These are phyloP conservation scores for Drosophila lacicola DNA, from an alignment of 2,888 invertebrate species.

Conservation along the genomic window DNA sequence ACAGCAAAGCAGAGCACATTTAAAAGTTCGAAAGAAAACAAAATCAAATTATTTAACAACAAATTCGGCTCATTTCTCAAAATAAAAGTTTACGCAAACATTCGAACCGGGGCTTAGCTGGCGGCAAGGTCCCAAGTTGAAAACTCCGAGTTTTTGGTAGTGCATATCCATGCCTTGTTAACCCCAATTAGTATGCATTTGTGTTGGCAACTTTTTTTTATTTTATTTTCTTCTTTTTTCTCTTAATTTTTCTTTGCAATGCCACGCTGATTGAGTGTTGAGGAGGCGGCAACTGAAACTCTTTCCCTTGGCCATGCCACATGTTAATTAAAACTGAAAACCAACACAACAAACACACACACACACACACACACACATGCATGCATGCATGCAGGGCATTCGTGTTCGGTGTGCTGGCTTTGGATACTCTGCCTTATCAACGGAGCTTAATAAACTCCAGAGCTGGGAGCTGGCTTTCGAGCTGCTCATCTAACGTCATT, in stretches of 20 bases:
- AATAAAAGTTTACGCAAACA: background rate
- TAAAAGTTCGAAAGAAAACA: no score
- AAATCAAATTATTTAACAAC: background rate
- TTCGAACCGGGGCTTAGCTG: constrained; percentile 7
- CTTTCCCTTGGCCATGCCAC: constrained; percentile 52
- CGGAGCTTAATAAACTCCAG: constrained; percentile 27
- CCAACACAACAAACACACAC: constrained; percentile 26
- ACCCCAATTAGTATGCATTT: constrained; percentile 72
- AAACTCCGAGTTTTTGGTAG: constrained; percentile 4
- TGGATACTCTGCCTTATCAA: constrained; percentile 15
- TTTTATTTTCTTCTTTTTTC: background rate
- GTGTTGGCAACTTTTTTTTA: constrained; percentile 42
- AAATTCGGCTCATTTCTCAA: background rate
- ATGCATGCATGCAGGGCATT: constrained; percentile 25
- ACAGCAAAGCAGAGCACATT: background rate
- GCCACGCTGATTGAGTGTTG: constrained; percentile 54
- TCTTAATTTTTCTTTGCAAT: constrained; percentile 8
- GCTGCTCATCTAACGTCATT: constrained; percentile 46
- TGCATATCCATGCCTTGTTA: constrained; percentile 58
- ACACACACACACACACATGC: constrained; percentile 3
- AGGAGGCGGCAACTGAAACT: constrained; percentile 31
- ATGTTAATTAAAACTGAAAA: constrained; percentile 78
- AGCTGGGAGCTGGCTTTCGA: background rate
- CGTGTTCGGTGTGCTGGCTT: constrained; percentile 9
- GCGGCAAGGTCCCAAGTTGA: constrained; percentile 10